Conservation (phyloP, 1,140 invertebrate species). For the Drusus annulatus region DNA sequence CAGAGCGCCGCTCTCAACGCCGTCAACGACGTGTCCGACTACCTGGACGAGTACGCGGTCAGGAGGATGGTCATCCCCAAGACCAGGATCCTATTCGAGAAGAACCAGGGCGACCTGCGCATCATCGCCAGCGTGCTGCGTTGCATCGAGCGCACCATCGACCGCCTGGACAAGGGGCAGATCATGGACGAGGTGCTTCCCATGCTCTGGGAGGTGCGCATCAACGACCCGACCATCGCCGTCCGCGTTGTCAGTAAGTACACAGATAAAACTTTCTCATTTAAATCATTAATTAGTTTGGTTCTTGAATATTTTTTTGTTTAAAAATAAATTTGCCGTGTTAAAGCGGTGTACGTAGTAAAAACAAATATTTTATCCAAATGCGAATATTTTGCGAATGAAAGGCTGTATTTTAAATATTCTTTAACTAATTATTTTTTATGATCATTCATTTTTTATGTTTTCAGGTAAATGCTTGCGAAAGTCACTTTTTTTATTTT, state of each 20-base stretch:
- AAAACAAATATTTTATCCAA: too few relatives aligned
- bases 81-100: slow-evolving; percentile 90
- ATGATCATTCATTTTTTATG: too few relatives aligned
- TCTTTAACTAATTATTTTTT: too few relatives aligned
- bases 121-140: slow-evolving; percentile 83
- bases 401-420: too few relatives aligned
- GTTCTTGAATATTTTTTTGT: too few relatives aligned
- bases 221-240: slow-evolving; percentile 88
- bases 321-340: too few relatives aligned
- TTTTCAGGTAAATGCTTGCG: too few relatives aligned
- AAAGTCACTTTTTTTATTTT: too few relatives aligned
- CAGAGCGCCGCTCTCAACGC: slow-evolving; percentile 93
- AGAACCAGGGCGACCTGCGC: slow-evolving; percentile 84
- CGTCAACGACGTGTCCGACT: slow-evolving; percentile 88
- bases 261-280: not conserved
- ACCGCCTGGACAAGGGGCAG: slow-evolving; percentile 86
- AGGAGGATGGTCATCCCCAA: slow-evolving; percentile 89
- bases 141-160: slow-evolving; percentile 84
- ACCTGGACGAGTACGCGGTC: slow-evolving; percentile 87
- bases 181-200: slow-evolving; percentile 95
- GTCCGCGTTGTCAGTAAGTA: slow-evolving; percentile 88
- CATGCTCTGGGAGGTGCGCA: slow-evolving; percentile 87
- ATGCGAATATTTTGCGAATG: too few relatives aligned
- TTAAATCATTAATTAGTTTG: too few relatives aligned
- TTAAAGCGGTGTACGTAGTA: too few relatives aligned